A percentile compares a stretch with the other conserved stretches of the same genome.
phyloP scores from a whole-genome alignment of 2,113 vertebrate species.

The Sula dactylatra region DNA sequence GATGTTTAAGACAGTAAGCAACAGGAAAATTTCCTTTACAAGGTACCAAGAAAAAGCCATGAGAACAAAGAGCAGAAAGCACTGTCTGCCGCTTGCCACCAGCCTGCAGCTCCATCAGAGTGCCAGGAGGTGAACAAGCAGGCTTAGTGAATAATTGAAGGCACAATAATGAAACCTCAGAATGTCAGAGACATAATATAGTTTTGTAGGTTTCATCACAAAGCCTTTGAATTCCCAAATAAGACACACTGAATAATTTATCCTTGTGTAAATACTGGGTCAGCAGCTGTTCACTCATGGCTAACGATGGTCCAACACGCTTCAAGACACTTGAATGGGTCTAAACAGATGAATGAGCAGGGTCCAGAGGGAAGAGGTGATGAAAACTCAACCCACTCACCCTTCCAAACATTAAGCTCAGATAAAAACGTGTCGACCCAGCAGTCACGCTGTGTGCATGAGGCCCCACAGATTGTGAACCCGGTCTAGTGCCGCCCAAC shows the following conservation, averaged over 20 bases:
- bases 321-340: background rate
- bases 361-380: background rate
- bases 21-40: background rate
- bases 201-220: conserved; percentile 69
- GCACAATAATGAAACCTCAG: conserved; percentile 65
- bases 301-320: conserved; percentile 11
- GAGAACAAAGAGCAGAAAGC: conserved; percentile 11
- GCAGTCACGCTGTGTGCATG: background rate
- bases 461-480: background rate
- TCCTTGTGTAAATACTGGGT: conserved; percentile 67
- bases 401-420: background rate
- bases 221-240: conserved; percentile 70
- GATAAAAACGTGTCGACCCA: background rate
- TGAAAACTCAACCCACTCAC: background rate
- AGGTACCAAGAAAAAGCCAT: background rate
- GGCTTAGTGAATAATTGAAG: conserved; percentile 73
- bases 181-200: conserved; percentile 64
- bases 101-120: background rate
- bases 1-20: background rate
- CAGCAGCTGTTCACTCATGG: conserved; percentile 68
- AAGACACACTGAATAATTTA: conserved; percentile 77
- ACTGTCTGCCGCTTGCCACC: background rate
- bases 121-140: conserved; percentile 36
- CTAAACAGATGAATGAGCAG: background rate
- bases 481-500: background rate